These are phyloP conservation scores for Cirrhinus mrigala DNA, from an alignment of 2,797 vertebrate species.

Conservation along the genomic window DNA sequence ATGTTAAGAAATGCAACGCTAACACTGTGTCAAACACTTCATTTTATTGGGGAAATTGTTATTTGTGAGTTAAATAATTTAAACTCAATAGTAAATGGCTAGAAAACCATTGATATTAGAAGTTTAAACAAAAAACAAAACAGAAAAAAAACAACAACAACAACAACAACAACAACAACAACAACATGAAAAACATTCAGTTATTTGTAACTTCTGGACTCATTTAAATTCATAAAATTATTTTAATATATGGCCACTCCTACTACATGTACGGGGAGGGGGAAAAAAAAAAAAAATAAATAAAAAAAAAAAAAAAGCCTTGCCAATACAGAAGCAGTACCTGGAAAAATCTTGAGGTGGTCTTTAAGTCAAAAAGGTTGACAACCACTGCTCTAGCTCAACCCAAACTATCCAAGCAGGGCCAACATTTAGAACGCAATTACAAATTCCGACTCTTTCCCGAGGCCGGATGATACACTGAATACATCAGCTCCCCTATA, in stretches of 20 bases:
- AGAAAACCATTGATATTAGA: background rate
- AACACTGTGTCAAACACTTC: background rate
- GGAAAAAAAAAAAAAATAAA: no score
- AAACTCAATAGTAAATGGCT: background rate
- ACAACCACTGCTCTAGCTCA: background rate
- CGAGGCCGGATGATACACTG: slow-evolving; percentile 65
- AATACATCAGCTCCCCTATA: slow-evolving; percentile 75
- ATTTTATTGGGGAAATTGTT: background rate
- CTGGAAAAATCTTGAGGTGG: no score
- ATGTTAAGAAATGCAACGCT: background rate
- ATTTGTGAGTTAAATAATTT: background rate
- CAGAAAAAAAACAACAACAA: no score
- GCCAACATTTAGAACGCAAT: slow-evolving; percentile 66
- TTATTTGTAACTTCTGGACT: background rate
- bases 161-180: no score
- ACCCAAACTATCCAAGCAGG: background rate
- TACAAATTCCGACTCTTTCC: slow-evolving; percentile 71
- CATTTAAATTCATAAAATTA: no score
- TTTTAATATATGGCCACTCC: no score
- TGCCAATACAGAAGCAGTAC: background rate
- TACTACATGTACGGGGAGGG: no score
- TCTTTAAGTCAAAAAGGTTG: background rate
- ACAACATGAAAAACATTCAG: no score
- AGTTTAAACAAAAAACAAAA: no score
- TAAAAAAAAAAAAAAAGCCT: no score